Base-by-base conservation (phyloP, 1,140 invertebrate genomes). In the Drosophila obscura region DNA sequence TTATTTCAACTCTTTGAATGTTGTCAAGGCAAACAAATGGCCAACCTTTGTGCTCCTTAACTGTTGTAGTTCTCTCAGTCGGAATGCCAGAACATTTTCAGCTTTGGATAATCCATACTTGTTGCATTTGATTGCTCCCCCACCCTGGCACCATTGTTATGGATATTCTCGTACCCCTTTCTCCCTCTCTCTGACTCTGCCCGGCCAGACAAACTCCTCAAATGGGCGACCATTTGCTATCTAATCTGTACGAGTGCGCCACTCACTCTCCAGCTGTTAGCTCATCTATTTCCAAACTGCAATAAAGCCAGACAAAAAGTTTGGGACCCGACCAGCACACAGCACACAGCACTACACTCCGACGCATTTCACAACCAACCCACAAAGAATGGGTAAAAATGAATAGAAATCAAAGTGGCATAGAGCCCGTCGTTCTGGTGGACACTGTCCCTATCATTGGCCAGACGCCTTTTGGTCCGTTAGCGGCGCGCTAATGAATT, bases 231-330 rank as follows among this genome's bases (percentile, higher is more conserved):
- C 77, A 74, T 75, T 87, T 75, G 64, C 65, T 87, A 85, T 85
- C 81, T 87, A 85, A 85, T 85, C 81, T 87, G 55, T 58, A 61
- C 75, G 80, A 83, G 80, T 79, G 80, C 75, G 41, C 61, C 78
- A 82, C 78, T 84, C 77, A 80, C 81, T 84, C 81, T 85, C 82
- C 82, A 82, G 82, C 82, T 85, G 82, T 85, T 85, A 87, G 78
- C 82, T 76, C 83, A 88, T 87, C 82, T 73, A 87, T 87, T 82
- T 82, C 65, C 81, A 66, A 87, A 84, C 61, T 84, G 81, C 81
- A 84, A 87, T 84, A 84, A 87, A 85, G 59, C 64, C 76, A 62
- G 75, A 71, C 71, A 62, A 53, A 62, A 53, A 75, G 56, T 73
- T 83, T 59, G 48, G 35, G 51, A 15, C 51, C 52, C 66, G 63